Evolutionary conservation across 2,797 vertebrate species (phyloP).

Genomic region (Lepidocolaptes lacrymiger): DNA sequence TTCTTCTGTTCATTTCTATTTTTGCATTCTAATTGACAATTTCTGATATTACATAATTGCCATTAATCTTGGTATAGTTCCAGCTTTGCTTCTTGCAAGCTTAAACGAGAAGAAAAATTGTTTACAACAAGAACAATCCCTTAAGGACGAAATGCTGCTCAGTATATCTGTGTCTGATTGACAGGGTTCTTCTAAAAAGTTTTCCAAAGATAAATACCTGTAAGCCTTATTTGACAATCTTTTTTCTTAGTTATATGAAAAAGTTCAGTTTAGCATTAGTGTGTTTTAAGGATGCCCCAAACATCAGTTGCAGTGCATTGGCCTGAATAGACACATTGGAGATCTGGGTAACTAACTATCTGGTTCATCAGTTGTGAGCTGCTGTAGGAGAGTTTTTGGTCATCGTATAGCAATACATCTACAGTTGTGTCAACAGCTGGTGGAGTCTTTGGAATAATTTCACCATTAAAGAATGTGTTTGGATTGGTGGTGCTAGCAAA

Average conservation of each 20-base stretch:
- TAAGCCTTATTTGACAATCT: neutral
- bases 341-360: neutral
- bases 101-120: neutral
- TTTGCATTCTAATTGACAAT: neutral
- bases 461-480: slow-evolving; percentile 23
- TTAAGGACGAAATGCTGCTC: neutral
- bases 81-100: neutral
- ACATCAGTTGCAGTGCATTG: neutral
- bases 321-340: neutral
- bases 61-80: neutral
- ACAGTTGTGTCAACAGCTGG: neutral
- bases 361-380: neutral
- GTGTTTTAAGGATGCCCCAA: neutral
- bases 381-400: neutral
- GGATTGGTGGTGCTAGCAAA: slow-evolving; percentile 8
- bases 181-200: neutral
- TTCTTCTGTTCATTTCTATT: neutral
- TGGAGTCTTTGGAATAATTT: slow-evolving; percentile 43
- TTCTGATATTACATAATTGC: neutral
- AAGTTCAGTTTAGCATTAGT: neutral
- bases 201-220: neutral
- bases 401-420: rapidly evolving
- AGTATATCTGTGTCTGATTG: neutral
- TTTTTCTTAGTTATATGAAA: neutral
- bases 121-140: neutral